Conservation (phyloP, 2,888 invertebrate genomes). For the Papilio protenor region DNA sequence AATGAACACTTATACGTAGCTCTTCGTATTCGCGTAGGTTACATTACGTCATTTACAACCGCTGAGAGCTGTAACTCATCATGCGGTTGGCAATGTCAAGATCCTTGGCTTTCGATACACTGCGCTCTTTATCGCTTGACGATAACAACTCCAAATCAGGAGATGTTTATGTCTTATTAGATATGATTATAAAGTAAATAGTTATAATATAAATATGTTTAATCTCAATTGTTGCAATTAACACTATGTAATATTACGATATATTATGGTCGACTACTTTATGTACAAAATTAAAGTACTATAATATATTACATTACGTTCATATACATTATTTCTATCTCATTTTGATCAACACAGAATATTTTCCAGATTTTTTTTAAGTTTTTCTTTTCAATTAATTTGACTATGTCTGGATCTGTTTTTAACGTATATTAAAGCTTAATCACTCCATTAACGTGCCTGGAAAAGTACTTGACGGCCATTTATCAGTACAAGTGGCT, state of each 20-base stretch:
- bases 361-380: background rate
- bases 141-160: slow-evolving; percentile 18
- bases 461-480: slow-evolving; percentile 44
- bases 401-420: background rate
- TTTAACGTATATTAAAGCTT: slow-evolving; percentile 24
- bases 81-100: slow-evolving; percentile 34
- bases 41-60: slow-evolving; percentile 33
- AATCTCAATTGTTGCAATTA: background rate
- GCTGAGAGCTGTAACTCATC: slow-evolving; percentile 12
- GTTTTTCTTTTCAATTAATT: background rate
- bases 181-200: background rate
- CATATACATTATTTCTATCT: background rate
- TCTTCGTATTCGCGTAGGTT: slow-evolving; percentile 8
- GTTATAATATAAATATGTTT: background rate
- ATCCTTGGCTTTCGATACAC: slow-evolving; percentile 32
- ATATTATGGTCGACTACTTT: background rate
- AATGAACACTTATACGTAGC: background rate
- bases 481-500: slow-evolving; percentile 43
- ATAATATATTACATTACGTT: background rate
- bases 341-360: background rate
- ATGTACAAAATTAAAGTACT: background rate
- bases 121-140: background rate
- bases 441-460: slow-evolving; percentile 41
- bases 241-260: background rate
- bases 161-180: background rate